Percentiles rank a stretch among this genome's conserved stretches.
Evolutionary conservation across 2,888 invertebrate species (phyloP).

Genomic region (Perdita meconis): DNA sequence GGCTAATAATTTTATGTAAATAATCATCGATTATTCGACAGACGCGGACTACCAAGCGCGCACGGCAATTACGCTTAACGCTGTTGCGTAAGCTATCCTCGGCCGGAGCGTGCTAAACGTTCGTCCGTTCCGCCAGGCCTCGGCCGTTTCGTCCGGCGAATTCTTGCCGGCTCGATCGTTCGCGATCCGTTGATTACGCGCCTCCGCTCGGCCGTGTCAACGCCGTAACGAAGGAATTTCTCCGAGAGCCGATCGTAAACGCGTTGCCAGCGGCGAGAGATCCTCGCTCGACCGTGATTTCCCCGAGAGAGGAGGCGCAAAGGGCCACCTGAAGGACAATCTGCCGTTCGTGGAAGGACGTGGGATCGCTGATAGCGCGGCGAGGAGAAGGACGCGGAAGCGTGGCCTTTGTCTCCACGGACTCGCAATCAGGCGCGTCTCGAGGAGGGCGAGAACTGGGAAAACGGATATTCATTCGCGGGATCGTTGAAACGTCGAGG

Average conservation of each 20-base stretch:
- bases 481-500: too few relatives aligned
- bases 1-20: constrained; percentile 39
- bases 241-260: constrained; percentile 4
- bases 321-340: too few relatives aligned
- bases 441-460: too few relatives aligned
- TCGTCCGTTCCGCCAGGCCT: not conserved
- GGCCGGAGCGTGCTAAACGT: constrained; percentile 3
- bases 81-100: constrained; percentile 17
- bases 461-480: too few relatives aligned
- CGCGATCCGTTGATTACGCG: constrained; percentile 17
- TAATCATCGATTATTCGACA: constrained; percentile 41
- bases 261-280: not conserved
- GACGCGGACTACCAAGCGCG: constrained; percentile 11
- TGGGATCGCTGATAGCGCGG: too few relatives aligned
- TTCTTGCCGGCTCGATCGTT: constrained; percentile 27
- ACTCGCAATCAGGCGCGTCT: too few relatives aligned
- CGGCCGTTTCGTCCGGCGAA: not conserved
- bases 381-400: too few relatives aligned
- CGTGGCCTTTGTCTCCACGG: too few relatives aligned
- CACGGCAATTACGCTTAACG: constrained; percentile 22
- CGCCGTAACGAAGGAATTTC: constrained; percentile 8
- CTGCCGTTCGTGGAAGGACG: too few relatives aligned
- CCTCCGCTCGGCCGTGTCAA: constrained; percentile 7
- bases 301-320: too few relatives aligned
- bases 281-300: not conserved